These are phyloP conservation scores for Percopsis transmontana DNA, from an alignment of 2,113 vertebrate genomes.

Conservation along the genomic window DNA sequence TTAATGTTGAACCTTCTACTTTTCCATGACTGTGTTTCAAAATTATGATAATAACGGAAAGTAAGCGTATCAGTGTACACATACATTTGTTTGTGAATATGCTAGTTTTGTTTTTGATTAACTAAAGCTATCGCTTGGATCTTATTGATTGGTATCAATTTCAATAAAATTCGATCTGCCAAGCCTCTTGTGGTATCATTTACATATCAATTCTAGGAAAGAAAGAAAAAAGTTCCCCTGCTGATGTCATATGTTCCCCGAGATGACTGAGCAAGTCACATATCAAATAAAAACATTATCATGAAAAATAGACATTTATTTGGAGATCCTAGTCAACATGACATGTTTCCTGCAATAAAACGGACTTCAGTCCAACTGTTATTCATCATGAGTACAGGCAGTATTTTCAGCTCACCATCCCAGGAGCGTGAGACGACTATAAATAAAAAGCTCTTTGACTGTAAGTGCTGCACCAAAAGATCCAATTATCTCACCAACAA, in stretches of 20 bases:
- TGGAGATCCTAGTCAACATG: constrained; percentile 27
- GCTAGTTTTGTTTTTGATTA: neutral
- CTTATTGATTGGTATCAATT: no score
- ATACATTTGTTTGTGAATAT: neutral
- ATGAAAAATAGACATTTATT: constrained; percentile 73
- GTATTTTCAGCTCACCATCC: constrained; percentile 5
- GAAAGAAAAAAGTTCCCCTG: neutral
- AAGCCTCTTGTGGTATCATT: no score
- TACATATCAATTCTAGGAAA: neutral
- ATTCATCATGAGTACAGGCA: constrained; percentile 9
- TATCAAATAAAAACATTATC: neutral
- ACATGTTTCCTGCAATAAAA: constrained; percentile 16
- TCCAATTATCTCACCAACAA: constrained; percentile 28
- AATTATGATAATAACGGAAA: neutral
- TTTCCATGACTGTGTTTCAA: neutral
- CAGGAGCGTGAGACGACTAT: constrained; percentile 47
- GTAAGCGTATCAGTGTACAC: neutral
- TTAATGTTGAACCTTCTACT: neutral
- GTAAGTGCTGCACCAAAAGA: constrained; percentile 19
- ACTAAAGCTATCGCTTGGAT: neutral
- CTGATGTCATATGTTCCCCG: no score
- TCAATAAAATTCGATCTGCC: no score
- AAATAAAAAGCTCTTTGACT: constrained; percentile 42
- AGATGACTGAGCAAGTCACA: neutral
- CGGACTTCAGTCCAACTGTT: constrained; percentile 12